Evolutionary conservation across 2,113 vertebrate genomes (phyloP).

Genomic region (Chlamydotis undulata): DNA sequence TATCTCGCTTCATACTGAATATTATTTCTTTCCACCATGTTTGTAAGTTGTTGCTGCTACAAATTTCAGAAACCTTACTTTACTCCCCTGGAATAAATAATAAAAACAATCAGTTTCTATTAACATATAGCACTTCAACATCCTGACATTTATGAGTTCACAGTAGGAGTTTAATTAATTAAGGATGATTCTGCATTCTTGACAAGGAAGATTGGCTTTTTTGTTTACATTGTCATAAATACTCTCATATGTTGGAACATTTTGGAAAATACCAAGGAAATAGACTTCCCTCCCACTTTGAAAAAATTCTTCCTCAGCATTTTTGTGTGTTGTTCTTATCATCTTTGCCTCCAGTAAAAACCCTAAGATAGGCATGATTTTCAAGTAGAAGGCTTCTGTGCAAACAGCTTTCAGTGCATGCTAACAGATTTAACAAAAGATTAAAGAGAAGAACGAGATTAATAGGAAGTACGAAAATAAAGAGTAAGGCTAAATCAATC

Average conservation of each 20-base stretch:
- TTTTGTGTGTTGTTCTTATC: background rate
- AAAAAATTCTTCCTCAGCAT: conserved; percentile 2
- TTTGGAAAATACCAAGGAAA: conserved; percentile 39
- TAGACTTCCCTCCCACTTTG: conserved; percentile 29
- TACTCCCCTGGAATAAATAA: background rate
- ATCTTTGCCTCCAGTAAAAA: conserved; percentile 27
- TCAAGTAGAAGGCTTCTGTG: background rate
- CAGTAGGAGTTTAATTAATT: conserved; percentile 57
- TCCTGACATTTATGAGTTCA: conserved; percentile 52
- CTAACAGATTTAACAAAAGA: conserved; percentile 32
- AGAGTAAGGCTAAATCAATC: background rate
- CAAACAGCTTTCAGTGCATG: background rate
- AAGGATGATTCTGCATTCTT: conserved; percentile 70
- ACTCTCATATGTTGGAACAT: conserved; percentile 14
- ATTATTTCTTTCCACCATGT: background rate
- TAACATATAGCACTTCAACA: background rate
- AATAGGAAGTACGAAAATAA: background rate
- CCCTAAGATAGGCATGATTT: conserved; percentile 6
- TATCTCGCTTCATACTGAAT: background rate
- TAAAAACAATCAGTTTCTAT: background rate
- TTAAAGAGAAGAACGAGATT: background rate
- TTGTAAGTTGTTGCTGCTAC: background rate
- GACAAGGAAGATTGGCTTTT: conserved; percentile 33
- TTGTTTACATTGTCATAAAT: conserved; percentile 59
- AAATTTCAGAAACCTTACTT: conserved; percentile 1